These are phyloP conservation scores for Poeciliopsis turneri DNA, from an alignment of 2,797 vertebrate genomes.

Conservation along the genomic window DNA sequence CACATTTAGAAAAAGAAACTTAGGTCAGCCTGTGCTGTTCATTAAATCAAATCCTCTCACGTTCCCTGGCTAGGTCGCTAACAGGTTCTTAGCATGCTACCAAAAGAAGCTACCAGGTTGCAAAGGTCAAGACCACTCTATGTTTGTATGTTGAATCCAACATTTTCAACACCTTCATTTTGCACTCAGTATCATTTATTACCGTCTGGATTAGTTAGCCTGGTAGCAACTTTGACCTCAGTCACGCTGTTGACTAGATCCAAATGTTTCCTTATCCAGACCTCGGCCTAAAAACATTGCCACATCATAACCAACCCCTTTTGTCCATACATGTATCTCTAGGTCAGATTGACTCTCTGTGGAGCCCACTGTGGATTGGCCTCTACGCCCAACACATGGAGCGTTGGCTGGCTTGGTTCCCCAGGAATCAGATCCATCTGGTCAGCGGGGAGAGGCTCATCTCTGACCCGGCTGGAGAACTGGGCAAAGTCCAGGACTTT, in stretches of 20 bases:
- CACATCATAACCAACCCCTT: background rate
- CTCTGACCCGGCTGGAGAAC: conserved; percentile 82
- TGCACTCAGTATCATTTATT: background rate
- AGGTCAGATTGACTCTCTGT: conserved; percentile 82
- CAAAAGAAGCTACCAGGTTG: background rate
- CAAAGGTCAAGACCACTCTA: background rate
- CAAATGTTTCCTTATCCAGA: background rate
- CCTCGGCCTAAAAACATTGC: background rate
- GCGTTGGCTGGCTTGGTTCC: conserved; percentile 85
- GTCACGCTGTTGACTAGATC: background rate
- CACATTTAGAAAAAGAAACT: background rate
- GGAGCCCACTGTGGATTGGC: conserved; percentile 87
- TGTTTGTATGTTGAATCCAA: background rate
- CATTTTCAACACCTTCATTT: background rate
- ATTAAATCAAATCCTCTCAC: background rate
- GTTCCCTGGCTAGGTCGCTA: background rate
- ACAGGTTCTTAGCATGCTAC: background rate
- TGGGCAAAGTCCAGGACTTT: conserved; percentile 85
- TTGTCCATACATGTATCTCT: conserved; percentile 5
- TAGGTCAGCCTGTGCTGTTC: background rate
- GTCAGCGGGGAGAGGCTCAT: conserved; percentile 85
- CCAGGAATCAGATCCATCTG: conserved; percentile 83
- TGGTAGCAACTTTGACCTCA: background rate
- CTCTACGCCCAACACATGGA: conserved; percentile 85
- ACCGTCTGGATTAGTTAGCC: background rate